phyloP scores from a whole-genome alignment of 1,140 invertebrate species.

The Ectropis grisescens region DNA sequence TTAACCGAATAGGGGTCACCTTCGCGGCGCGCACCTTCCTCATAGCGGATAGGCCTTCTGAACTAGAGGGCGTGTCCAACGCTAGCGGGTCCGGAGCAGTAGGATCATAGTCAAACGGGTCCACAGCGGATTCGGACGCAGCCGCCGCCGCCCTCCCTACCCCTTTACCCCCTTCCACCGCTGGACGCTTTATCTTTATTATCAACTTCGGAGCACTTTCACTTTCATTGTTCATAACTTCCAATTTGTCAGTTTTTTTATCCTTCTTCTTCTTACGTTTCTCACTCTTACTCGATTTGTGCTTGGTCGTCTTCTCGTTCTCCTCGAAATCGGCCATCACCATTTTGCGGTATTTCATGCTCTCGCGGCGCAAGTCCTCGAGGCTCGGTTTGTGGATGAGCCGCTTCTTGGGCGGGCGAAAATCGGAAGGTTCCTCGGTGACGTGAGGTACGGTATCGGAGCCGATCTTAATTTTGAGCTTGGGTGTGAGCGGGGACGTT shows the following conservation, averaged over 20 bases:
- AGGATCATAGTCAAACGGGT: constrained; percentile 64
- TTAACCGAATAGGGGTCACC: constrained; percentile 84
- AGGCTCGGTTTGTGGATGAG: constrained; percentile 75
- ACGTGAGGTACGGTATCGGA: constrained; percentile 70
- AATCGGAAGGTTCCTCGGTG: constrained; percentile 62
- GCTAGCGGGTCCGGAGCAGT: constrained; percentile 52
- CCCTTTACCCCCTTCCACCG: constrained; percentile 28
- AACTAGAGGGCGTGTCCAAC: constrained; percentile 56
- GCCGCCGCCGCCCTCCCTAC: constrained; percentile 23
- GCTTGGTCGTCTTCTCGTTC: constrained; percentile 71
- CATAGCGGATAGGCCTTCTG: constrained; percentile 48
- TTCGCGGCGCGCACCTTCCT: constrained; percentile 75
- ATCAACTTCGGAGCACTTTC: constrained; percentile 78
- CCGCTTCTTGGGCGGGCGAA: constrained; percentile 85
- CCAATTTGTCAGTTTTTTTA: constrained; percentile 72
- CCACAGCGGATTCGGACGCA: constrained; percentile 35
- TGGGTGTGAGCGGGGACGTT: constrained; percentile 71
- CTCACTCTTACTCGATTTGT: constrained; percentile 72
- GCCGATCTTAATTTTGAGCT: constrained; percentile 88
- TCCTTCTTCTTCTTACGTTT: constrained; percentile 78
- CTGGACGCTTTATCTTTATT: constrained; percentile 56
- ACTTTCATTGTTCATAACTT: constrained; percentile 72
- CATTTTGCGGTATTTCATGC: constrained; percentile 88
- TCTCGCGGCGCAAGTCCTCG: constrained; percentile 84
- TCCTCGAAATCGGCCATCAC: constrained; percentile 85